A percentile compares a stretch with the other conserved stretches of the same genome.
Conservation (phyloP, 64 coral and sea anemone genomes). For the Montipora cactus region DNA sequence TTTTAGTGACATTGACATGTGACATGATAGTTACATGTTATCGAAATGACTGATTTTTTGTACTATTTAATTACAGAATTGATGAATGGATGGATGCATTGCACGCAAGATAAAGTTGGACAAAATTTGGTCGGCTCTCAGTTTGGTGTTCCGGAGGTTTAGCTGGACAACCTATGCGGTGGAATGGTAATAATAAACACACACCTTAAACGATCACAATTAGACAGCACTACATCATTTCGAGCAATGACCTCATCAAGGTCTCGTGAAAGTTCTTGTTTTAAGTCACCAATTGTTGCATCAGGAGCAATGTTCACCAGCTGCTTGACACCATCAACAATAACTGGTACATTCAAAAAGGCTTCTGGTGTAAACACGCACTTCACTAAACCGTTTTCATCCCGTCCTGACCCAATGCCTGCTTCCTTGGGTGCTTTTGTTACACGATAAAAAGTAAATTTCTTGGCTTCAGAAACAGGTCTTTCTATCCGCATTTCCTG, state of each 20-base stretch:
- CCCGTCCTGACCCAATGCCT: slow-evolving; percentile 24
- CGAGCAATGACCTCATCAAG: not conserved
- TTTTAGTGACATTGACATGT: too few relatives aligned
- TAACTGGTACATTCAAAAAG: not conserved
- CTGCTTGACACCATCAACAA: not conserved
- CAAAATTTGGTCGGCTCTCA: too few relatives aligned
- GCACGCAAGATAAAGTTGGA: too few relatives aligned
- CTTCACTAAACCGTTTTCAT: slow-evolving; percentile 50
- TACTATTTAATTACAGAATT: too few relatives aligned
- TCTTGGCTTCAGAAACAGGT: slow-evolving; percentile 41
- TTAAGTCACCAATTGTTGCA: slow-evolving; percentile 19
- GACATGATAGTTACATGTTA: too few relatives aligned
- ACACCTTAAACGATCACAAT: not conserved
- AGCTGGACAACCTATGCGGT: too few relatives aligned
- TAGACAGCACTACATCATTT: not conserved
- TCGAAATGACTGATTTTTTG: too few relatives aligned
- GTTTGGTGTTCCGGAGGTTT: too few relatives aligned
- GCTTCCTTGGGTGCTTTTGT: slow-evolving; percentile 42
- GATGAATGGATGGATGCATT: too few relatives aligned
- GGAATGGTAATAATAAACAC: not conserved
- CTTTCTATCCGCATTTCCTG: slow-evolving; percentile 32
- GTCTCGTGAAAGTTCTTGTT: not conserved
- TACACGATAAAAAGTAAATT: slow-evolving; percentile 62
- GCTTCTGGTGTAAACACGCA: slow-evolving; percentile 59
- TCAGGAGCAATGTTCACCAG: not conserved